Conservation (phyloP, 2,113 vertebrate species). For the Carlito syrichta region DNA sequence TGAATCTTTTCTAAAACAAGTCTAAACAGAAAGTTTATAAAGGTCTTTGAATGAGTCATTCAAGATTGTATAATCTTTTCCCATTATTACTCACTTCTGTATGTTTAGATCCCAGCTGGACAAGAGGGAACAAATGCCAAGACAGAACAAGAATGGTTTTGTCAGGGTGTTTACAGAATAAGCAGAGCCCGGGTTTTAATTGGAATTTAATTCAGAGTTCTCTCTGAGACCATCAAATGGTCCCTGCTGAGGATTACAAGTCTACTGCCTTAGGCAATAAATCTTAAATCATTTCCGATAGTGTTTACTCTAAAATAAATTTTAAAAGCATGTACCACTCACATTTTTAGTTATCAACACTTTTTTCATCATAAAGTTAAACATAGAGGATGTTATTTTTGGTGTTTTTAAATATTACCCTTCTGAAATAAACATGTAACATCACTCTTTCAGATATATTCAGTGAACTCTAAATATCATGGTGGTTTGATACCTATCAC, state of each 20-base stretch:
- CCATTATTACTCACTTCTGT: slow-evolving; percentile 59
- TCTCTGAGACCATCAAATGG: not conserved
- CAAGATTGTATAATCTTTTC: slow-evolving; percentile 48
- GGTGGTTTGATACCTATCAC: not conserved
- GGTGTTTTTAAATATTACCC: not conserved
- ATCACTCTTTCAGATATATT: not conserved
- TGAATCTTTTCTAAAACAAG: slow-evolving; percentile 56
- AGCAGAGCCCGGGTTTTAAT: slow-evolving; percentile 41
- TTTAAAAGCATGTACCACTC: not conserved
- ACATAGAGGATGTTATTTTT: not conserved
- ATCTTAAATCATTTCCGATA: not conserved
- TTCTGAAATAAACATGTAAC: slow-evolving; percentile 2
- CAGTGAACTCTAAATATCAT: not conserved
- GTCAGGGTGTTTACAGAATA: slow-evolving; percentile 52
- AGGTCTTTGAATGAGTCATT: slow-evolving; percentile 57
- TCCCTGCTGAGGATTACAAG: not conserved
- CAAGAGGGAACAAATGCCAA: slow-evolving; percentile 52
- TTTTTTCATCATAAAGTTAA: slow-evolving; percentile 23
- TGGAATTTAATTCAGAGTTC: slow-evolving; percentile 58
- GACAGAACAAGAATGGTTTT: slow-evolving; percentile 50
- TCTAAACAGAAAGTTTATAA: slow-evolving; percentile 37
- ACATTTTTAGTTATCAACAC: slow-evolving; percentile 13
- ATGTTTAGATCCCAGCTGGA: slow-evolving; percentile 45
- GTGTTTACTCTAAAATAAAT: slow-evolving; percentile 4
- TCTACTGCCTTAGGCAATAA: not conserved